A percentile compares a stretch with the other conserved stretches of the same genome.
Evolutionary conservation across 2,113 vertebrate genomes (phyloP).

Genomic region (Prunella fulvescens): DNA sequence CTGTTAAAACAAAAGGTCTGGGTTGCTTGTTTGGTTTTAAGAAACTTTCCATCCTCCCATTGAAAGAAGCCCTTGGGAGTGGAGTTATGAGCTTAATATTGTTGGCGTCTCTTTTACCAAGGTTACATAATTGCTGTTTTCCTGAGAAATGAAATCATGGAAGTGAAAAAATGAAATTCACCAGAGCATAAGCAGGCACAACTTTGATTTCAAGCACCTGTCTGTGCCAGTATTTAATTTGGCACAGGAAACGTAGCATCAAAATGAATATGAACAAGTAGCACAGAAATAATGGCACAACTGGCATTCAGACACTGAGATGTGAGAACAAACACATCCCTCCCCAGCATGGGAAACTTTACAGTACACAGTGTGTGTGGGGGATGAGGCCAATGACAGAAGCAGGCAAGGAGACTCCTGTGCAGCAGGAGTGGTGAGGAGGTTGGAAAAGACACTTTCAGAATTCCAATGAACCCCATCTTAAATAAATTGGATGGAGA

Average conservation of each 20-base stretch:
- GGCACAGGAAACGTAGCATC: conserved; percentile 33
- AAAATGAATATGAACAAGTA: conserved; percentile 21
- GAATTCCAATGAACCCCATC: background rate
- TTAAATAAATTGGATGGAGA: background rate
- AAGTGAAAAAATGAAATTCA: conserved; percentile 34
- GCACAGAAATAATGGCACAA: conserved; percentile 33
- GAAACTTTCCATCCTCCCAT: conserved; percentile 56
- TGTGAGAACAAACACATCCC: background rate
- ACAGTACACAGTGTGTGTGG: background rate
- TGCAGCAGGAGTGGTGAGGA: background rate
- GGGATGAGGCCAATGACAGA: background rate
- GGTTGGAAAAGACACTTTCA: background rate
- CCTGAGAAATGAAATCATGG: conserved; percentile 50
- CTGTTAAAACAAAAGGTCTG: conserved; percentile 41
- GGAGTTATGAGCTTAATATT: background rate
- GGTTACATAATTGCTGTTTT: conserved; percentile 53
- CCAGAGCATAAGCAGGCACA: conserved; percentile 24
- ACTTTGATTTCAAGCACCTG: conserved; percentile 57
- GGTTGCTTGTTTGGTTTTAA: conserved; percentile 47
- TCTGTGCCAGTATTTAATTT: conserved; percentile 55
- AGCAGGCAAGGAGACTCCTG: background rate
- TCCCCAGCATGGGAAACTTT: background rate
- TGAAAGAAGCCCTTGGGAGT: conserved; percentile 14
- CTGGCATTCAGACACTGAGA: background rate
- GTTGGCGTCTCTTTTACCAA: background rate